Base-by-base conservation (phyloP, 2,797 vertebrate genomes). In the Intellagama lesueurii region DNA sequence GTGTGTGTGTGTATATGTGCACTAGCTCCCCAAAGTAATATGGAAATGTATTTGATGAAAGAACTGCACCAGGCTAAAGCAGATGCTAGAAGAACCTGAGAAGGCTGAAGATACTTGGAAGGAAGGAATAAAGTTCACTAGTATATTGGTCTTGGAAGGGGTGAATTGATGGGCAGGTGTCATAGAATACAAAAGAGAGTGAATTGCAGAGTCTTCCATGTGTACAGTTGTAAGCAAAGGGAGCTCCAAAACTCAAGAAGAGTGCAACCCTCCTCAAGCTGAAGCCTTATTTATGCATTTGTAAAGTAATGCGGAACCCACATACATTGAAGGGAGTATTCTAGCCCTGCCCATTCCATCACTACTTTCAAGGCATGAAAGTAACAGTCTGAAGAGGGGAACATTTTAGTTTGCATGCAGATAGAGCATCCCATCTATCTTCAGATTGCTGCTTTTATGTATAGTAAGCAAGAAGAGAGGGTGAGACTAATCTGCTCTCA, bases 11-110 rank as follows among this genome's bases (percentile, higher is more conserved):
- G 0, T 79, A 52, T 89, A 28, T 90, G 79, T 24, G 8, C 22
- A 35, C 49, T 90, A 73, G n/a, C 80, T 96, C 81, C 52, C 92
- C 90, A 94, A 96, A 96, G 95, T 84, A 87, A 82, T 85, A 90
- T 87, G 73, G 89, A 79, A 95, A 86, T 91, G 91, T 35, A 64
- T 88, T 90, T 76, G 64, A 70, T 30, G 26, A 78, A 80, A 87
- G 79, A 76, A 87, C 89, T 0, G 0, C 3, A 24, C 44, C 28
- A 17, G 49, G 35, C 85, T 0, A 0, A 92, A 80, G 30, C 72
- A 73, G 75, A 76, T 32, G 68, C 1, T 8, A 77, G 40, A 89
- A 73, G 64, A 77, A 11, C 1, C 11, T 0, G 35, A 6, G 66
- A 1, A 17, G 85, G 81, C 2, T 44, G 88, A 47, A 72, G 70